Evolutionary conservation across 1,140 invertebrate species (phyloP), one percentile per base, ranked within the genome.

Genomic region (Oncopodura yosiiana): DNA sequence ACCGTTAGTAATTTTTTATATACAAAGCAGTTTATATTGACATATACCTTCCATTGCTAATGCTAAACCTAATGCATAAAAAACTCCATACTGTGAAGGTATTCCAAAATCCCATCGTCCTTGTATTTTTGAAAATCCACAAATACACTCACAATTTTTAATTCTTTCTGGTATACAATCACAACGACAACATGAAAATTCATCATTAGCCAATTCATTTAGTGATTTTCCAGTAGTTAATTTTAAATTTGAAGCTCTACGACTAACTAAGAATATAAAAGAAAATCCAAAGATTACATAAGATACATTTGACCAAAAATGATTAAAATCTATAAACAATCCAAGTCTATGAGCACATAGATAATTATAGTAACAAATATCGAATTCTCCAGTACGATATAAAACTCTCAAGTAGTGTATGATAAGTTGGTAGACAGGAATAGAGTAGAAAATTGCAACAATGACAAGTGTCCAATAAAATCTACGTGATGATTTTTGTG

Each of bases 341-440:
- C 79, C 77, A 5, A 87, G 70, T 2, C 85, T 85, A 71, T 88
- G 83, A 0, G 87, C 80, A 70, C 91, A 94, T 12, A 86, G 69
- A 69, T 92, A 94, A 70, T 94, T 94, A 73, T 91, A 94, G 68
- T 90, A 94, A 68, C 90, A 94, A 24, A 90, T 74, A 72, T 94
- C 89, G 67, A 90, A 82, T 71, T 93, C 82, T 12, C 90, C 90
- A 0, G 87, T 87, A 39, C 80, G 73, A 65, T 84, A 80, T 3
- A 92, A 67, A 0, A 88, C 82, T 70, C 77, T 72, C 66, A 92
- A 85, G 67, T 91, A 89, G 0, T 85, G 89, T 11, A 89, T 73
- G 3, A 93, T 86, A 4, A 94, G 73, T 68, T 94, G 89, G 39
- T 91, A 75, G 6, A 90, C 89, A 1, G 89, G 89, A 51, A 93